Evolutionary conservation across 2,113 vertebrate species (phyloP), one percentile per base, ranked within the genome.

Genomic region (Apaloderma vittatum): DNA sequence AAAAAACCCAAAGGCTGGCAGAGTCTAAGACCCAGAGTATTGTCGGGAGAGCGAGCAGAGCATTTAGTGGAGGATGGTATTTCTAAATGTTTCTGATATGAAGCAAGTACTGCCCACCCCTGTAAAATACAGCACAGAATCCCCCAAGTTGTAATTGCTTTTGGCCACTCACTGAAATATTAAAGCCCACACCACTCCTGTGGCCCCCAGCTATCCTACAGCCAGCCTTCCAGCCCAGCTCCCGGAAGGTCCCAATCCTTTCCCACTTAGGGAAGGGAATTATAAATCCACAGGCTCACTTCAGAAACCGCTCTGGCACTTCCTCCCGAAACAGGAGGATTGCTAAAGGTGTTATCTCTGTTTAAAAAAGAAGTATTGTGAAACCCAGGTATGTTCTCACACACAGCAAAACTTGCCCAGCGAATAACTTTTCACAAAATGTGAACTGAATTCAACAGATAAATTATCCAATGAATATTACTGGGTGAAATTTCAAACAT

Each of bases 21-120:
- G 54, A 7, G 36, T 74, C 67, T 7, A 6, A 46, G 57, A 26
- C 0, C 63, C 0, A 0, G 57, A 76, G 36, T 57, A 40, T 26
- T 37, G 13, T 5, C 57, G 68, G 75, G 49, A 84, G 55, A 86
- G 21, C 0, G 3, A 54, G 70, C 8, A 1, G 36, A 87, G 36
- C 27, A 45, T 32, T 86, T 17, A 19, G 23, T 1, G 9, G 34
- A 88, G 70, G 21, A 9, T 17, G 6, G 15, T 11, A 37, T 55
- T 66, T 65, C 18, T 43, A 22, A 46, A 19, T 15, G 12, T 71
- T 87, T 52, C 65, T 81, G 34, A 57, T 22, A 37, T 0, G 0
- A 15, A 3, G 12, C 0, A 4, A 63, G n/a, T 5, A 3, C 19
- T 72, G 77, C 40, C 4, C 43, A 32, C 9, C 54, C 11, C 49